Evolutionary conservation across 1,140 invertebrate species (phyloP).

Genomic region (Cephus cinctus): DNA sequence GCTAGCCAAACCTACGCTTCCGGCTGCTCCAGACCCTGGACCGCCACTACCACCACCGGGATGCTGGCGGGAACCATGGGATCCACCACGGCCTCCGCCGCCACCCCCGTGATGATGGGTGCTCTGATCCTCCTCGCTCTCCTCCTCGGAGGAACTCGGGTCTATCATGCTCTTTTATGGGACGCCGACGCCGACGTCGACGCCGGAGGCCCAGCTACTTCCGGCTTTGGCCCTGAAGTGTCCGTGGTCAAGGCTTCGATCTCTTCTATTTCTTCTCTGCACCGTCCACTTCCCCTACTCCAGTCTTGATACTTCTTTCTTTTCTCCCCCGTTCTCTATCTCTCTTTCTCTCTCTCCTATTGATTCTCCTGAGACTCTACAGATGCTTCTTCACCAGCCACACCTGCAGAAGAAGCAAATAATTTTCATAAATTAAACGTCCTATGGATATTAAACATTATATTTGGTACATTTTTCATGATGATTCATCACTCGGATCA

Average conservation of each 20-base stretch:
- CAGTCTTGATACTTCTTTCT: background rate
- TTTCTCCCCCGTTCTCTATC: background rate
- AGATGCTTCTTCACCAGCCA: background rate
- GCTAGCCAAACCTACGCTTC: slow-evolving; percentile 16
- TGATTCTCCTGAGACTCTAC: background rate
- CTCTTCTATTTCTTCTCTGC: background rate
- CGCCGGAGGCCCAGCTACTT: slow-evolving; percentile 19
- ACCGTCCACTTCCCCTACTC: background rate
- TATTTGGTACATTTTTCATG: too few species aligned
- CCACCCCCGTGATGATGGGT: slow-evolving; percentile 52
- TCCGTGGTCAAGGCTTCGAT: background rate
- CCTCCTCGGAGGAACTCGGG: slow-evolving; percentile 85
- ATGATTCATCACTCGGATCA: slow-evolving; percentile 7
- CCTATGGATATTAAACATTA: too few species aligned
- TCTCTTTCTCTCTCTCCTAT: background rate
- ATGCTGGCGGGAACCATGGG: slow-evolving; percentile 50
- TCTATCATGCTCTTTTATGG: slow-evolving; percentile 70
- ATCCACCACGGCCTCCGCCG: slow-evolving; percentile 37
- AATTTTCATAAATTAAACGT: too few species aligned
- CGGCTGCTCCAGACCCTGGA: slow-evolving; percentile 41
- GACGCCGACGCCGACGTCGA: slow-evolving; percentile 19
- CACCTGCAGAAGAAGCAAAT: too few species aligned
- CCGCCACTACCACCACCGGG: slow-evolving; percentile 32
- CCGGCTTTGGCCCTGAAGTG: background rate
- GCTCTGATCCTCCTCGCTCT: slow-evolving; percentile 80